A percentile compares a stretch with the other conserved stretches of the same genome.
Conservation (phyloP, 2,888 invertebrate genomes). For the Liopterus haemorrhoidalis region DNA sequence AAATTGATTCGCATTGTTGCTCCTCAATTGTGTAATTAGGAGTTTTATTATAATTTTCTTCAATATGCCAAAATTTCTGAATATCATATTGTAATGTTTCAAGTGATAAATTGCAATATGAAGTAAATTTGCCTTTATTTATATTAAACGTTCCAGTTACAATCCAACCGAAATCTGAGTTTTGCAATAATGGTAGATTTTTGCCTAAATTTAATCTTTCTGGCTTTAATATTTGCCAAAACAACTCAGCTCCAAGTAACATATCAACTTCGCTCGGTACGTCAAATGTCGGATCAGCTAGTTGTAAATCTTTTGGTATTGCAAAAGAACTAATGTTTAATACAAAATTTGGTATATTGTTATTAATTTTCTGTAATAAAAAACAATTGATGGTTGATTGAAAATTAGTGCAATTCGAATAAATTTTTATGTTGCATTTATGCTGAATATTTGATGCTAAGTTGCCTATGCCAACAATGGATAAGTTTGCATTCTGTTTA, state of each 20-base stretch:
- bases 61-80: no score
- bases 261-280: constrained; percentile 15
- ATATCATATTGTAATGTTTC: no score
- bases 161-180: no score
- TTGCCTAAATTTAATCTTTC: constrained; percentile 12
- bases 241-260: constrained; percentile 21
- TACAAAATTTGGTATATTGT: constrained; percentile 13
- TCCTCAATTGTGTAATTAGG: constrained; percentile 1
- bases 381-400: no score
- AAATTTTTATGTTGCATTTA: constrained; percentile 12
- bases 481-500: constrained; percentile 18
- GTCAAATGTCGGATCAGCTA: constrained; percentile 24
- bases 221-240: constrained; percentile 11
- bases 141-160: no score
- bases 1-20: constrained; percentile 5
- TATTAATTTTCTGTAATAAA: constrained; percentile 19
- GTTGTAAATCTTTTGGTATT: no score
- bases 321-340: no score
- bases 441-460: constrained; percentile 2
- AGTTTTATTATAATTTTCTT: no score
- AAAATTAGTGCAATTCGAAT: no score
- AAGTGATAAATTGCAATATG: no score
- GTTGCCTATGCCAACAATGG: constrained; percentile 10
- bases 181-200: constrained; percentile 12
- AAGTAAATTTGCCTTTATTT: no score